Percentiles rank a stretch among this genome's conserved stretches.
These are phyloP conservation scores for Thysanoteuthis rhombus DNA, from an alignment of 2,888 invertebrate species.

Conservation along the genomic window DNA sequence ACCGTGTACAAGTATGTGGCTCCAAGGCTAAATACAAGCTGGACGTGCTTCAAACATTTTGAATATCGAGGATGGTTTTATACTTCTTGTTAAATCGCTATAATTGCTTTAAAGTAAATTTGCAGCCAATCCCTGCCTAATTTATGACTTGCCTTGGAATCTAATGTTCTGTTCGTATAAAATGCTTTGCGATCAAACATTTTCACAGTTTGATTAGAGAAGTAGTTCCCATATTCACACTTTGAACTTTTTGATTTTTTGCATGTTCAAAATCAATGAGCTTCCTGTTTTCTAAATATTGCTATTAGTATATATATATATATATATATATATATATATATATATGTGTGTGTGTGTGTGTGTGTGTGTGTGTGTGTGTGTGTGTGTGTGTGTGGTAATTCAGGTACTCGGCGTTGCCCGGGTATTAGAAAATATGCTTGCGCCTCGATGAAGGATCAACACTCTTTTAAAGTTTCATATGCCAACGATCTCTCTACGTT, in stretches of 20 bases:
- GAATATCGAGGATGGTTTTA: background rate
- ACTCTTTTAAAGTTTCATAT: too few species aligned
- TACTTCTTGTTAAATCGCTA: background rate
- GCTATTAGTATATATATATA: too few species aligned
- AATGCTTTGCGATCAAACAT: background rate
- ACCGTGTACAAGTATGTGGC: background rate
- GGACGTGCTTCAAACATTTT: background rate
- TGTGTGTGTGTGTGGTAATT: too few species aligned
- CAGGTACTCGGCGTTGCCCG: too few species aligned
- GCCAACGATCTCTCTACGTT: too few species aligned
- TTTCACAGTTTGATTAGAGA: background rate
- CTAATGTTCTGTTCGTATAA: background rate
- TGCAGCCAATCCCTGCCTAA: background rate
- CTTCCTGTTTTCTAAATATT: background rate
- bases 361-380: too few species aligned
- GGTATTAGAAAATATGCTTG: too few species aligned
- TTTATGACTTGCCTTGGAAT: background rate
- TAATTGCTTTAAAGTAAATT: background rate
- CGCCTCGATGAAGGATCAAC: too few species aligned
- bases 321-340: too few species aligned
- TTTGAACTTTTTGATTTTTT: background rate
- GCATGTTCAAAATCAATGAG: background rate
- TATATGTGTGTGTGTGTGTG: too few species aligned
- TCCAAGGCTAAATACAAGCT: background rate
- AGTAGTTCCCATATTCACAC: background rate